Conservation (phyloP, 2,113 vertebrate species). For the Chrysochloris asiatica region DNA sequence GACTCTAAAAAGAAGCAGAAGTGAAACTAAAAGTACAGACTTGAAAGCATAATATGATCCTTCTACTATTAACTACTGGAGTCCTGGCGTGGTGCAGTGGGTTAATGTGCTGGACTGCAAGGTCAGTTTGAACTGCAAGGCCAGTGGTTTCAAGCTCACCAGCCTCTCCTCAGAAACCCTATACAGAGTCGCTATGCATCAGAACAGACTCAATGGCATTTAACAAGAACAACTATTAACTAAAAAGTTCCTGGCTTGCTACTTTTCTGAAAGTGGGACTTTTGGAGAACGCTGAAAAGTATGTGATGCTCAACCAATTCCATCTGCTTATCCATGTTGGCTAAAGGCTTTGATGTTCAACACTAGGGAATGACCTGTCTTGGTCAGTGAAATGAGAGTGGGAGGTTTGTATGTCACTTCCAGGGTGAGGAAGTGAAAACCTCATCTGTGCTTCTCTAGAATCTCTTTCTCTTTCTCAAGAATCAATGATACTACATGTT, state of each 20-base stretch:
- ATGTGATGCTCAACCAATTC: background rate
- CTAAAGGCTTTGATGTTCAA: background rate
- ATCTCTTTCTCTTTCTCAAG: background rate
- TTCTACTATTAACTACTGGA: background rate
- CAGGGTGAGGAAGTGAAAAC: background rate
- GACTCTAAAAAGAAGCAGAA: slow-evolving; percentile 51
- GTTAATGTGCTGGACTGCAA: too few species aligned
- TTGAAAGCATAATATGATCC: slow-evolving; percentile 31
- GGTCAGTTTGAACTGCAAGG: too few species aligned
- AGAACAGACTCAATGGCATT: too few species aligned
- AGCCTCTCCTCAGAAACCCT: too few species aligned
- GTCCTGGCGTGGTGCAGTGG: too few species aligned
- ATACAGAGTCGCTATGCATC: too few species aligned
- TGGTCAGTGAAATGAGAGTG: background rate
- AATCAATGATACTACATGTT: background rate
- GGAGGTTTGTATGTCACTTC: background rate
- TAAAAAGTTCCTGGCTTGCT: background rate
- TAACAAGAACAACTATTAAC: too few species aligned
- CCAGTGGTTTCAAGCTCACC: too few species aligned
- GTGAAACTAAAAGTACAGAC: slow-evolving; percentile 11
- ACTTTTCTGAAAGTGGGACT: background rate
- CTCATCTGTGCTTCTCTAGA: background rate
- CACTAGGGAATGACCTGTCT: background rate
- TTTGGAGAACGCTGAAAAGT: background rate
- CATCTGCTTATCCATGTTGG: background rate